Conservation (phyloP, 2,113 vertebrate species). For the Entomyzon cyanotis region DNA sequence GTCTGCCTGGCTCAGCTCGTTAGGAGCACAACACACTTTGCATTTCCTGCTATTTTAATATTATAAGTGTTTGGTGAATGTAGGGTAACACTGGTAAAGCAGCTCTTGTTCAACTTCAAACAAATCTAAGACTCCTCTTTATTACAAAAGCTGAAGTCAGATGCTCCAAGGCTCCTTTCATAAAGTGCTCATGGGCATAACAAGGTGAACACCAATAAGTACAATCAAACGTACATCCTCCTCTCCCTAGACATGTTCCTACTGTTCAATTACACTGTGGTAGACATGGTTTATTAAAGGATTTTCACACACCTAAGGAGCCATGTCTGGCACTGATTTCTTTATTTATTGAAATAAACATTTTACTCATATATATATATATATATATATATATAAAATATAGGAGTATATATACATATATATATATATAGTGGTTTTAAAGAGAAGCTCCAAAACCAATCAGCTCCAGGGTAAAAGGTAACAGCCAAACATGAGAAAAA, state of each 20-base stretch:
- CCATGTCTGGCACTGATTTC: neutral
- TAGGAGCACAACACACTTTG: neutral
- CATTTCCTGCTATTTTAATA: neutral
- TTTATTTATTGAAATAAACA: neutral
- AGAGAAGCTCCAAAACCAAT: neutral
- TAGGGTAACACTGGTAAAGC: neutral
- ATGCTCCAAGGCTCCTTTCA: neutral
- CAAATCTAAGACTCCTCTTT: neutral
- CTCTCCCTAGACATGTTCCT: neutral
- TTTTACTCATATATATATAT: neutral
- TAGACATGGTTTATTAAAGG: neutral
- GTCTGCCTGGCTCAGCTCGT: neutral
- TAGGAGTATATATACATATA: neutral
- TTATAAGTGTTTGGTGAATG: neutral
- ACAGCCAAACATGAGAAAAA: neutral
- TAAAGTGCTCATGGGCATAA: neutral
- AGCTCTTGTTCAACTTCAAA: neutral
- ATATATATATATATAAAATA: neutral
- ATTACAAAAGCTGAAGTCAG: neutral
- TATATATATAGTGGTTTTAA: neutral
- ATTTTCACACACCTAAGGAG: neutral
- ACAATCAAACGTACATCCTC: neutral
- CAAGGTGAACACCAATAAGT: neutral
- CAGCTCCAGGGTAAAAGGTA: neutral
- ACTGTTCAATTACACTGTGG: neutral